Conservation (phyloP, 2,113 vertebrate genomes). For the Jacana jacana region DNA sequence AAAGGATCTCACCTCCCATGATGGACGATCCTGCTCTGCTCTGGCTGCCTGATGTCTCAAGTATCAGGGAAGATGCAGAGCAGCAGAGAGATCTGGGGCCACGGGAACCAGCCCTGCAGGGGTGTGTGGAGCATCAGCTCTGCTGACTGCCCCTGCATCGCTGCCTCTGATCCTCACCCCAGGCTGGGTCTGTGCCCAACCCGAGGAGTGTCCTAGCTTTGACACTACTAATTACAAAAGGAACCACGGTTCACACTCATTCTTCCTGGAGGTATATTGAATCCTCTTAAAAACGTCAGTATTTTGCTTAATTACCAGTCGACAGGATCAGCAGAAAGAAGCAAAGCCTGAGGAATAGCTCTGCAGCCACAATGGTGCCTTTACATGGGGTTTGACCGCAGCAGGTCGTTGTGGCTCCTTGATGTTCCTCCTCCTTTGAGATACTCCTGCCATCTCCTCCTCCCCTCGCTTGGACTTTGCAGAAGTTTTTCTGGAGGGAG, state of each 20-base stretch:
- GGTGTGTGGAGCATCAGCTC: not conserved
- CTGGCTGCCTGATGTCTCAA: not conserved
- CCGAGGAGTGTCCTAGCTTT: not conserved
- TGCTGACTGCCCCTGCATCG: not conserved
- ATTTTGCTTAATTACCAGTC: fast-evolving
- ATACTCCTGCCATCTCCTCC: not conserved
- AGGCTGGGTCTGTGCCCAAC: not conserved
- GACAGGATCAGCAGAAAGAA: not conserved
- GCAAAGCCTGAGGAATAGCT: not conserved
- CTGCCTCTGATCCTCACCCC: not conserved
- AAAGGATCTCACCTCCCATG: not conserved
- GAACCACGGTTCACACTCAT: fast-evolving
- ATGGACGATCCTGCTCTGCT: not conserved
- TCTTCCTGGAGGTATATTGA: not conserved
- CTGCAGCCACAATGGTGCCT: fast-evolving
- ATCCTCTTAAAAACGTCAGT: not conserved
- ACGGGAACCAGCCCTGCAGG: not conserved
- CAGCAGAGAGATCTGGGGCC: not conserved
- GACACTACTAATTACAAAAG: not conserved
- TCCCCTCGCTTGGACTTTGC: not conserved
- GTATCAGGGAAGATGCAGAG: not conserved
- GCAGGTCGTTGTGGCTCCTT: fast-evolving
- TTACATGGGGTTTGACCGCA: fast-evolving
- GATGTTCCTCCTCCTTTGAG: not conserved
- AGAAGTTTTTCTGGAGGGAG: fast-evolving